phyloP scores from a whole-genome alignment of 2,797 vertebrate species.

The Nyctibius grandis region DNA sequence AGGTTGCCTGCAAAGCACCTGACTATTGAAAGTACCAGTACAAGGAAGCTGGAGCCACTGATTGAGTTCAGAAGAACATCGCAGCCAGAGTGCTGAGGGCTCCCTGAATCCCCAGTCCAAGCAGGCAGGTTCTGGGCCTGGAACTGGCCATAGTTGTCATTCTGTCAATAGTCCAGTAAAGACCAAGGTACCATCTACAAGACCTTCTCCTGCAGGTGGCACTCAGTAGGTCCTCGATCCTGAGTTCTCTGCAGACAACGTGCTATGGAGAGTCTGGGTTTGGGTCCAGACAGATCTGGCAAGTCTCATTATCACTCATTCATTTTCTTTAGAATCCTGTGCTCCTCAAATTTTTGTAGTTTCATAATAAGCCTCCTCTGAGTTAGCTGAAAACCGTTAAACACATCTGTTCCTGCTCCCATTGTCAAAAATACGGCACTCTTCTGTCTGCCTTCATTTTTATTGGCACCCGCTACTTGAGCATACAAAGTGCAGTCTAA shows the following conservation, averaged over 20 bases:
- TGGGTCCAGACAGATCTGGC: constrained; percentile 27
- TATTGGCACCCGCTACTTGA: background rate
- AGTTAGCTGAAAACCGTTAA: constrained; percentile 31
- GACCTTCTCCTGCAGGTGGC: background rate
- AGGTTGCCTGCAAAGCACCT: background rate
- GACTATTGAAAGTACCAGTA: background rate
- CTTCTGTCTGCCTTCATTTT: constrained; percentile 33
- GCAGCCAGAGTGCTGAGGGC: background rate
- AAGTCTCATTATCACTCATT: constrained; percentile 18
- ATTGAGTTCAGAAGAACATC: background rate
- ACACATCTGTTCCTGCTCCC: constrained; percentile 33
- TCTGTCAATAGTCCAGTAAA: background rate
- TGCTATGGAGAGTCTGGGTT: background rate
- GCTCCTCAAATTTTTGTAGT: constrained; percentile 4
- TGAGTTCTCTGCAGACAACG: background rate
- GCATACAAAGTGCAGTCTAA: background rate
- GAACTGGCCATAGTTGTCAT: rapidly evolving
- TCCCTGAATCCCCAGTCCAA: background rate
- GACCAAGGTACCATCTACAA: background rate
- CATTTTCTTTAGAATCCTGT: constrained; percentile 26
- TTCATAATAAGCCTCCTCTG: constrained; percentile 28
- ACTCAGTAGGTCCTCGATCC: background rate
- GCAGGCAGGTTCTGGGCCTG: background rate
- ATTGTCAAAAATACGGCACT: constrained; percentile 40
- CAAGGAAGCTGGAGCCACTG: background rate